Evolutionary conservation across 2,113 vertebrate genomes (phyloP).

Genomic region (Prinia subflava): DNA sequence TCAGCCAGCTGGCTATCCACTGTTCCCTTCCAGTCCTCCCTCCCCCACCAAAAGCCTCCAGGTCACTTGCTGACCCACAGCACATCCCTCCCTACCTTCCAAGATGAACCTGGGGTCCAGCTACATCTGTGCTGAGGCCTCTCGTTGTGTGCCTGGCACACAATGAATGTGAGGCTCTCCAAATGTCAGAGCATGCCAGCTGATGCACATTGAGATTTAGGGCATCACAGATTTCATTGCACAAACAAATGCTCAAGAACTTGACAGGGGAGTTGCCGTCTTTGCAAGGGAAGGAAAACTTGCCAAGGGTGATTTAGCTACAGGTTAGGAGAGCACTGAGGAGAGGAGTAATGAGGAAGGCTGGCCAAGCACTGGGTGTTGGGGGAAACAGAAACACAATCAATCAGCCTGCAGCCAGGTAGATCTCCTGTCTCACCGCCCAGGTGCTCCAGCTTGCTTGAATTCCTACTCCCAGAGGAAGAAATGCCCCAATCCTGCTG

Average conservation of each 20-base stretch:
- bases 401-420: not conserved
- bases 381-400: not conserved
- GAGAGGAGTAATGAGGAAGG: not conserved
- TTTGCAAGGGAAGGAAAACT: constrained; percentile 16
- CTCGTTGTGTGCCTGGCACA: constrained; percentile 54
- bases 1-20: constrained; percentile 46
- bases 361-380: not conserved
- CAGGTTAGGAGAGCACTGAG: constrained; percentile 25
- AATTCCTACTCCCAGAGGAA: not conserved
- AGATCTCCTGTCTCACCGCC: not conserved
- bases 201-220: constrained; percentile 67
- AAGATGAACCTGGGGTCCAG: constrained; percentile 54
- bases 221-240: constrained; percentile 64
- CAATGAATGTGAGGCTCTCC: constrained; percentile 16
- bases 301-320: constrained; percentile 44
- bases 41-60: constrained; percentile 28
- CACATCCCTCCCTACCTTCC: constrained; percentile 41
- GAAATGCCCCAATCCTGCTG: not conserved
- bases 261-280: constrained; percentile 41
- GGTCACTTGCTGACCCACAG: constrained; percentile 46
- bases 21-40: constrained; percentile 21
- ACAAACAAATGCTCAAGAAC: constrained; percentile 53
- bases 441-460: not conserved
- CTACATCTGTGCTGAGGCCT: constrained; percentile 66
- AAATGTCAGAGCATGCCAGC: constrained; percentile 63